A percentile compares a stretch with the other conserved stretches of the same genome.
Conservation (phyloP, 2,888 invertebrate genomes). For the Stenodera caucasica region DNA sequence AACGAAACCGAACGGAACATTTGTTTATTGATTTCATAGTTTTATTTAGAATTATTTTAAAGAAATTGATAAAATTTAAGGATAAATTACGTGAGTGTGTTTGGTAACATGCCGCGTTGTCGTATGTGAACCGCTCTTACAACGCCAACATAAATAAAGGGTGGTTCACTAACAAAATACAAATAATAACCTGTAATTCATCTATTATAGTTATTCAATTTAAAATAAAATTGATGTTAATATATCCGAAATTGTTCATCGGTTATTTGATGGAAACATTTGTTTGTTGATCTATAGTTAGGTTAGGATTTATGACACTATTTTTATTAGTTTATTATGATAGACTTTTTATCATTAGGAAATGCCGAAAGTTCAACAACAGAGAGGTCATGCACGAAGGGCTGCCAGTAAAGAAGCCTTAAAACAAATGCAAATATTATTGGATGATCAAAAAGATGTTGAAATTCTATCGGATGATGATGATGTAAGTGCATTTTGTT, state of each 20-base stretch:
- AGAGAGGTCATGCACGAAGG: conserved; percentile 41
- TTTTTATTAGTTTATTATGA: conserved; percentile 13
- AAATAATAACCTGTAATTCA: too few relatives aligned
- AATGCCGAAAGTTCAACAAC: conserved; percentile 42
- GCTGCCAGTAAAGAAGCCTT: conserved; percentile 53
- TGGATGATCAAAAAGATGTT: conserved; percentile 52
- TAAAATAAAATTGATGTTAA: too few relatives aligned
- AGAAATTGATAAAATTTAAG: background rate
- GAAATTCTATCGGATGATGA: conserved; percentile 56
- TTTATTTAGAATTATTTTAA: background rate
- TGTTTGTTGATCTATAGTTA: conserved; percentile 16
- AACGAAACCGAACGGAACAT: too few relatives aligned
- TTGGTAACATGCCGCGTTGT: background rate
- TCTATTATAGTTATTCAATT: too few relatives aligned
- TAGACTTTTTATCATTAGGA: conserved; percentile 25
- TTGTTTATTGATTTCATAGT: too few relatives aligned
- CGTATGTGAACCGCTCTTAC: conserved; percentile 9
- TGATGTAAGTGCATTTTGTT: conserved; percentile 27
- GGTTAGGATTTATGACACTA: conserved; percentile 26
- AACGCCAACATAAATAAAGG: conserved; percentile 11
- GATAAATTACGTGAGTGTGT: background rate
- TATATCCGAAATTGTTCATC: too few relatives aligned
- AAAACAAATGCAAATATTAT: conserved; percentile 51
- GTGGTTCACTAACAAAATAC: conserved; percentile 8
- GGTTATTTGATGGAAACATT: background rate